phyloP scores from a whole-genome alignment of 2,888 invertebrate genomes.

The Chymomyza caudatula region DNA sequence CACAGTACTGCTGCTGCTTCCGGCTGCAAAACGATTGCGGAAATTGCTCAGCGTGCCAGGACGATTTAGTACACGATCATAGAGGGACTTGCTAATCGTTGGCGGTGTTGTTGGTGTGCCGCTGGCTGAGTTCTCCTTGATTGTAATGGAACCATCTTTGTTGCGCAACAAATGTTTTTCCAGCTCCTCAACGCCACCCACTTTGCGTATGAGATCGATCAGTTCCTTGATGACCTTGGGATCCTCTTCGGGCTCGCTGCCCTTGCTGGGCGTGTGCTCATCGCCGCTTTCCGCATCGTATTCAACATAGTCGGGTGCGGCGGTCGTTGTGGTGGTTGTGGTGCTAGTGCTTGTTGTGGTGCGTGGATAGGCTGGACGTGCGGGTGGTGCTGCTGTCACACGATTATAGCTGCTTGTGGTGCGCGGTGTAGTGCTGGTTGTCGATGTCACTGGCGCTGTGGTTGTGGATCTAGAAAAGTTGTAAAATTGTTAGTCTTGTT shows the following conservation, averaged over 20 bases:
- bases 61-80: conserved; percentile 84
- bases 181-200: conserved; percentile 91
- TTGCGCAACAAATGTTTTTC: conserved; percentile 86
- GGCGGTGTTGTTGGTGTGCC: conserved; percentile 80
- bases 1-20: conserved; percentile 12
- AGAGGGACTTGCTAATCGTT: conserved; percentile 86
- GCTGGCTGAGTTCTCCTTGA: conserved; percentile 76
- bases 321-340: conserved; percentile 78
- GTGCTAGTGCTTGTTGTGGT: conserved; percentile 78
- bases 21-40: conserved; percentile 66
- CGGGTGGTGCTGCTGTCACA: conserved; percentile 77
- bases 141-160: conserved; percentile 79
- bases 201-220: conserved; percentile 90
- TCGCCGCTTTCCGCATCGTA: conserved; percentile 79
- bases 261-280: conserved; percentile 36
- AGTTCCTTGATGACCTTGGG: conserved; percentile 87
- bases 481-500: not conserved
- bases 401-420: conserved; percentile 79
- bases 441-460: conserved; percentile 79
- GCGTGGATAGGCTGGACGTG: conserved; percentile 70
- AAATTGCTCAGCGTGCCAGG: conserved; percentile 72
- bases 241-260: conserved; percentile 76
- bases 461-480: conserved; percentile 78
- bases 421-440: conserved; percentile 77
- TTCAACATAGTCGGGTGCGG: conserved; percentile 78